Evolutionary conservation across 2,113 vertebrate genomes (phyloP).

Genomic region (Takifugu flavidus): DNA sequence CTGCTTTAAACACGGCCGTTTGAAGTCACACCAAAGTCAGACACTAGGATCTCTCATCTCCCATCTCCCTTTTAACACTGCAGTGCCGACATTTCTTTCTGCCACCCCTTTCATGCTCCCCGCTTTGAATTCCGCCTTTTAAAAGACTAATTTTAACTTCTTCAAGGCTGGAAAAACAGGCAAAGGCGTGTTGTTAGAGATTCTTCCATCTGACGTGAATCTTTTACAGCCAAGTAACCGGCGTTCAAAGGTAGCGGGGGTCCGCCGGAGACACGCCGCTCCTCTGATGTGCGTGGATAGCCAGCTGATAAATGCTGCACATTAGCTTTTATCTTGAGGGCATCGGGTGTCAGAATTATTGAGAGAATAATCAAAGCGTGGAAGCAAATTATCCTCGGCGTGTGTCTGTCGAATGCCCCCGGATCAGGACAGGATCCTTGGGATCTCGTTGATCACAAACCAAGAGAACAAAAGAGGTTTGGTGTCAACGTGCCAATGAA

Average conservation of each 20-base stretch:
- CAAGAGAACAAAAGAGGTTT: background rate
- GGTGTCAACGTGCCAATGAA: no score
- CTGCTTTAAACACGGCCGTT: conserved; percentile 76
- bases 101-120: conserved; percentile 70
- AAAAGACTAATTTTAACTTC: conserved; percentile 78
- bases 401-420: no score
- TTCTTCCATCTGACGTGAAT: conserved; percentile 64
- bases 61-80: conserved; percentile 76
- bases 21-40: conserved; percentile 82
- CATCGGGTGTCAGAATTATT: conserved; percentile 31
- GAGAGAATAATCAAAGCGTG: conserved; percentile 19
- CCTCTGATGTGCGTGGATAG: conserved; percentile 61
- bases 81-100: conserved; percentile 75
- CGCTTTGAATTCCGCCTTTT: conserved; percentile 75
- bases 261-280: conserved; percentile 39
- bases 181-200: conserved; percentile 63
- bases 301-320: conserved; percentile 35
- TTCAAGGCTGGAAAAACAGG: conserved; percentile 70
- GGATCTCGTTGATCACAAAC: background rate
- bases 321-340: conserved; percentile 18
- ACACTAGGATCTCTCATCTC: conserved; percentile 78
- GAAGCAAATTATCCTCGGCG: background rate
- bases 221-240: conserved; percentile 62
- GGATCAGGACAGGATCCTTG: background rate
- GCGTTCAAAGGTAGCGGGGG: conserved; percentile 64